phyloP scores from a whole-genome alignment of 2,113 vertebrate species.

The Chloebia gouldiae region DNA sequence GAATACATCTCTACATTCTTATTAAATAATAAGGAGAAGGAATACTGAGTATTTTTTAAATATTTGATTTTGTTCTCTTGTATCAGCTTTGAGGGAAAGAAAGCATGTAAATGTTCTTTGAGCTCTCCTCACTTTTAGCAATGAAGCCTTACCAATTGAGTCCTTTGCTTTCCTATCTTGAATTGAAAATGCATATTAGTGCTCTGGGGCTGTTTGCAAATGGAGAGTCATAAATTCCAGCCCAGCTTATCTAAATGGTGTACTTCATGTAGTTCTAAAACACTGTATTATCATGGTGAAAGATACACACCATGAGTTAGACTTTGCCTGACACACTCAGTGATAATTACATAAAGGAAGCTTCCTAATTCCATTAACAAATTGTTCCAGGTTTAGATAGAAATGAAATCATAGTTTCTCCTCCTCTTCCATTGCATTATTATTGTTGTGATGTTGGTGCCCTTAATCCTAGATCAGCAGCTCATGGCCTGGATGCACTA shows the following conservation, averaged over 20 bases:
- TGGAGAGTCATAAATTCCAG: not conserved
- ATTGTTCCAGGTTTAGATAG: not conserved
- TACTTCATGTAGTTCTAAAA: not conserved
- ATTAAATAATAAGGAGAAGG: not conserved
- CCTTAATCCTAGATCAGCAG: not conserved
- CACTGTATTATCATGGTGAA: not conserved
- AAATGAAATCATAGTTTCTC: not conserved
- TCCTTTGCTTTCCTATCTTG: not conserved
- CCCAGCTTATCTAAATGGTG: not conserved
- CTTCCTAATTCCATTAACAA: constrained; percentile 39
- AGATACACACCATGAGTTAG: not conserved
- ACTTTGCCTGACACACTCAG: not conserved
- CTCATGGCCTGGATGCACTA: not conserved
- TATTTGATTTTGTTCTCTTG: not conserved
- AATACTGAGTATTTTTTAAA: not conserved
- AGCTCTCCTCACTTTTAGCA: not conserved
- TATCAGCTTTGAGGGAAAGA: not conserved
- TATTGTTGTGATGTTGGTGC: not conserved
- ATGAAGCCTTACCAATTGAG: not conserved
- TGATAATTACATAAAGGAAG: not conserved
- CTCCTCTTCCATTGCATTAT: not conserved
- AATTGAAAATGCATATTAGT: not conserved
- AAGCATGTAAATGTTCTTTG: not conserved
- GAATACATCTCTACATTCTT: not conserved
- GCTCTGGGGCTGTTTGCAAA: not conserved